phyloP scores from a whole-genome alignment of 2,888 invertebrate species.

The Deilephila elpenor region DNA sequence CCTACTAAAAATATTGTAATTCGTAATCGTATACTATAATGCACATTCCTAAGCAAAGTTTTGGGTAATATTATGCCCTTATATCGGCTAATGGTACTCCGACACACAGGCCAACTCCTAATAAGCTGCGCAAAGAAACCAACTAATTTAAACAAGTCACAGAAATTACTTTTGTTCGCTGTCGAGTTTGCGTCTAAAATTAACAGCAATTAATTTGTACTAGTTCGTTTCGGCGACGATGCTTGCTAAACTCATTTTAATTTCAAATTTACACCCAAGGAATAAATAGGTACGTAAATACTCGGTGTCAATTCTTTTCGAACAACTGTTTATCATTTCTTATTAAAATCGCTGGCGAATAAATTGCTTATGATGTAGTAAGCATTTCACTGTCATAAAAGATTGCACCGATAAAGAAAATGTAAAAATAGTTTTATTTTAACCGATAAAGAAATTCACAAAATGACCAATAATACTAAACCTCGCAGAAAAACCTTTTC shows the following conservation, averaged over 20 bases:
- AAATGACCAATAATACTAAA: too few species aligned
- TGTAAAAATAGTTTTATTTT: too few species aligned
- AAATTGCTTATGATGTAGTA: too few species aligned
- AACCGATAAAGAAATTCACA: too few species aligned
- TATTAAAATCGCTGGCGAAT: too few species aligned
- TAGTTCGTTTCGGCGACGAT: neutral
- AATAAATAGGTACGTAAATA: neutral
- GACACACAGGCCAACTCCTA: neutral
- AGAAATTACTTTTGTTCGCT: constrained; percentile 17
- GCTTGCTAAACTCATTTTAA: neutral
- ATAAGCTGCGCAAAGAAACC: constrained; percentile 10
- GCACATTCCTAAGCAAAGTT: neutral
- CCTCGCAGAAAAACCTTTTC: too few species aligned
- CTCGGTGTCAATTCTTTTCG: too few species aligned
- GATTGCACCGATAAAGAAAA: too few species aligned
- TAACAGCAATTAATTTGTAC: constrained; percentile 2
- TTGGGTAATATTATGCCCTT: neutral
- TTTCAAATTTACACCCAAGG: neutral
- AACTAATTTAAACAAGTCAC: constrained; percentile 17
- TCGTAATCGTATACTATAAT: neutral
- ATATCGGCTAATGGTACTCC: neutral
- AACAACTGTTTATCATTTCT: too few species aligned
- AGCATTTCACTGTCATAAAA: too few species aligned
- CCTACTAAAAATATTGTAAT: neutral
- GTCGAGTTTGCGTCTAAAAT: constrained; percentile 9